Evolutionary conservation across 2,888 invertebrate species (phyloP).

Genomic region (Drosophila cracens): DNA sequence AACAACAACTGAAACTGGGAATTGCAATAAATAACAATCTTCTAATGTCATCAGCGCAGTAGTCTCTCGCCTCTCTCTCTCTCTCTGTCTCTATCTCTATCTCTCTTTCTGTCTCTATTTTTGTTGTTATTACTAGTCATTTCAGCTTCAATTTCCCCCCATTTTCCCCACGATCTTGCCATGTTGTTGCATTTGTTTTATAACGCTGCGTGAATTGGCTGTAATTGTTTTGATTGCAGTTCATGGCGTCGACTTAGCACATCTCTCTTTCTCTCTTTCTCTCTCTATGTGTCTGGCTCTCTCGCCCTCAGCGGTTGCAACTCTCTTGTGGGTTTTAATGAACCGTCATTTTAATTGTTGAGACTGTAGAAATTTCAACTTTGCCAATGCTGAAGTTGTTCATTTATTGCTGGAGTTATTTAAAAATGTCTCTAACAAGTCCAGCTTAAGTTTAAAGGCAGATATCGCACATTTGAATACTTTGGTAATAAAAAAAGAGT

Average conservation of each 20-base stretch:
- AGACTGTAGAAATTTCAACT: slow-evolving; percentile 40
- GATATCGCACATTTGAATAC: not conserved
- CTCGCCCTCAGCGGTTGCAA: slow-evolving; percentile 1
- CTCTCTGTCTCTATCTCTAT: not conserved
- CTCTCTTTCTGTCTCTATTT: not conserved
- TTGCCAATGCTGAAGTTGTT: slow-evolving; percentile 33
- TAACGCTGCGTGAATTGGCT: slow-evolving; percentile 72
- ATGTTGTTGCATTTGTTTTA: slow-evolving; percentile 49
- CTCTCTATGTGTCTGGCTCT: not conserved
- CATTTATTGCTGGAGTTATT: slow-evolving; percentile 27
- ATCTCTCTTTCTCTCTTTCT: not conserved
- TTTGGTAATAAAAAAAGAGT: not conserved
- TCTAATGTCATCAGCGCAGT: slow-evolving; percentile 76
- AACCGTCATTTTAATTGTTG: slow-evolving; percentile 60
- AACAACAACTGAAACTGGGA: slow-evolving; percentile 40
- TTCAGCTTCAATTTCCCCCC: slow-evolving; percentile 1
- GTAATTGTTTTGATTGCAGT: slow-evolving; percentile 81
- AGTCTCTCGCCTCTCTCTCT: slow-evolving; percentile 15
- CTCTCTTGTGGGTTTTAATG: slow-evolving; percentile 47
- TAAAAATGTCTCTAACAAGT: not conserved
- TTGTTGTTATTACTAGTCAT: not conserved
- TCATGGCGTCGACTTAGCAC: slow-evolving; percentile 65
- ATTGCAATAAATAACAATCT: slow-evolving; percentile 80
- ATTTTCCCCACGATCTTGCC: not conserved
- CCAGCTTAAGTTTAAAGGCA: not conserved